Evolutionary conservation across 2,797 vertebrate species (phyloP).

Genomic region (Aselliscus stoliczkanus): DNA sequence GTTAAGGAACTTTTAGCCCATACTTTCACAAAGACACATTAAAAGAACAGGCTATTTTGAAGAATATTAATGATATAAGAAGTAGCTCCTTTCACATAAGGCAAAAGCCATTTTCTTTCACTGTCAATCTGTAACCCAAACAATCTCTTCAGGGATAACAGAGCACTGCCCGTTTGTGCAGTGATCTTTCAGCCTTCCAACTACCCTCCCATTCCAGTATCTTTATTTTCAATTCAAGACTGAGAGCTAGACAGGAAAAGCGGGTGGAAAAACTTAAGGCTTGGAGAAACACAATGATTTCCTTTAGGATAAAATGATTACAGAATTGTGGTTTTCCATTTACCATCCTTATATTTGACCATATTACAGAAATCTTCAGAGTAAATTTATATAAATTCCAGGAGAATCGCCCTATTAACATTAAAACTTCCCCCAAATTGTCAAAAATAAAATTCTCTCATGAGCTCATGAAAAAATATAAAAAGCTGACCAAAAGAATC

Average conservation of each 20-base stretch:
- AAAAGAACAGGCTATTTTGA: background rate
- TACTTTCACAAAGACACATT: background rate
- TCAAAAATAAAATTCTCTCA: background rate
- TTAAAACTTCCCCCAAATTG: background rate
- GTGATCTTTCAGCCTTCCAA: background rate
- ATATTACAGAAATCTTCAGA: background rate
- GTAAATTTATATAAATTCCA: background rate
- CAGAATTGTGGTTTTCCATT: background rate
- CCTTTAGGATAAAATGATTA: background rate
- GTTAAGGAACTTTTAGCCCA: background rate
- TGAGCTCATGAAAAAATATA: constrained; percentile 58
- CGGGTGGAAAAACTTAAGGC: background rate
- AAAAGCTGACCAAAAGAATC: constrained; percentile 57
- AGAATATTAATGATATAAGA: background rate
- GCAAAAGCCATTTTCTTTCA: background rate
- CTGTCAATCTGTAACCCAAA: background rate
- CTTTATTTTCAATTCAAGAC: background rate
- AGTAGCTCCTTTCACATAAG: background rate
- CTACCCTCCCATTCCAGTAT: background rate
- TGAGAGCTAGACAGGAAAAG: background rate
- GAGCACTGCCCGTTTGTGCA: background rate
- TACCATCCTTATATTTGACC: background rate
- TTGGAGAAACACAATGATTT: background rate
- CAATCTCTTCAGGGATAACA: background rate
- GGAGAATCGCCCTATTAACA: background rate